Evolutionary conservation across 53 echinoderm and acorn worm species (phyloP).

Genomic region (Crossaster papposus): DNA sequence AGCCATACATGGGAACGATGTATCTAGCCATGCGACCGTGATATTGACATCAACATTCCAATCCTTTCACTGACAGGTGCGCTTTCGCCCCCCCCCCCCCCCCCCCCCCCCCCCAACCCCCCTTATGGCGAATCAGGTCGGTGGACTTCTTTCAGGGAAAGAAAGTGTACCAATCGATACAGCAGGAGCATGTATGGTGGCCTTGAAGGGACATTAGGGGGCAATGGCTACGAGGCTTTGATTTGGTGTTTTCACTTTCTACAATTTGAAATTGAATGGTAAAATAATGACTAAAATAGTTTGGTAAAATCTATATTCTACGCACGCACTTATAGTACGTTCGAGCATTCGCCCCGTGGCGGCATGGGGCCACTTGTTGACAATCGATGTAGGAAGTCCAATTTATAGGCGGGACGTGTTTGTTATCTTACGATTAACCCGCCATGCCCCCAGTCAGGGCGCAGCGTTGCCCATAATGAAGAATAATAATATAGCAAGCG

Average conservation of each 20-base stretch:
- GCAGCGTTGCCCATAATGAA: too few relatives aligned
- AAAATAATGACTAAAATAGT: too few relatives aligned
- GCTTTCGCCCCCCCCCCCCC: neutral
- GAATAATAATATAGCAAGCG: too few relatives aligned
- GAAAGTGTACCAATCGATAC: constrained; percentile 12
- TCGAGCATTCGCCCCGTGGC: neutral
- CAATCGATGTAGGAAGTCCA: neutral
- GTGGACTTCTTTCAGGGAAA: neutral
- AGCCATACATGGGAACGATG: neutral
- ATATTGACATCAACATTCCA: constrained; percentile 16
- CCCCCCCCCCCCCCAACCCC: neutral
- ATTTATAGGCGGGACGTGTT: neutral
- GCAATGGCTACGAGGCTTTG: too few relatives aligned
- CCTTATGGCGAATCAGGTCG: neutral
- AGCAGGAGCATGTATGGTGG: neutral
- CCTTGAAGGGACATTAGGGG: too few relatives aligned
- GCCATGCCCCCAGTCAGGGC: neutral
- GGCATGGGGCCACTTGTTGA: neutral
- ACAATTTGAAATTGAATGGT: too few relatives aligned
- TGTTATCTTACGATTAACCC: neutral
- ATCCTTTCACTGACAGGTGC: neutral
- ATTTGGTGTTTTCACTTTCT: too few relatives aligned
- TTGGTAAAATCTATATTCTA: too few relatives aligned
- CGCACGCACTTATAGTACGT: neutral
- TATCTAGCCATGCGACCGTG: neutral